These are phyloP conservation scores for Andricus quercusramuli DNA, from an alignment of 2,888 invertebrate species.

Conservation along the genomic window DNA sequence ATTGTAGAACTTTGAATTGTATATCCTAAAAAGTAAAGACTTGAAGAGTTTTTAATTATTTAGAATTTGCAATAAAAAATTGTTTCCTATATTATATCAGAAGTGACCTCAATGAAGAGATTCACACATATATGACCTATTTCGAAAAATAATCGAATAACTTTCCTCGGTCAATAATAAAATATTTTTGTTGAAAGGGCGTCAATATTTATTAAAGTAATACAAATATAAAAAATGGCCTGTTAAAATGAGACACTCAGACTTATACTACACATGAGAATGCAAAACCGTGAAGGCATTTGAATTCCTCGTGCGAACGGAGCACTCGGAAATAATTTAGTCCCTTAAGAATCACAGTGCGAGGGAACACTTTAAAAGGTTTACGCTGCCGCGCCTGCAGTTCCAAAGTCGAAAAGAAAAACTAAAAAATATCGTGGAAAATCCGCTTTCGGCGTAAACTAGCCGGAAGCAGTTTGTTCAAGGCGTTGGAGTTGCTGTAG, in stretches of 20 bases:
- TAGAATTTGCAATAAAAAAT: no score
- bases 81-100: no score
- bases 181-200: no score
- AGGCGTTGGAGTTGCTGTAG: constrained; percentile 32
- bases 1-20: no score
- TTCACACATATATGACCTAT: no score
- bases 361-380: constrained; percentile 36
- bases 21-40: no score
- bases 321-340: constrained; percentile 33
- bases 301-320: constrained; percentile 6
- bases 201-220: not conserved
- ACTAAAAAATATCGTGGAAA: constrained; percentile 34
- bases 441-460: constrained; percentile 28
- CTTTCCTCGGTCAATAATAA: no score
- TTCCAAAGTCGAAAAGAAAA: constrained; percentile 28
- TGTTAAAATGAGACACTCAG: not conserved
- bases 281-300: not conserved
- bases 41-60: no score
- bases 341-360: constrained; percentile 22
- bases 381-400: constrained; percentile 33
- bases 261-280: not conserved
- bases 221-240: not conserved
- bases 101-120: no score
- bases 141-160: no score
- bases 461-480: constrained; percentile 38